Conservation (phyloP, 1,140 invertebrate species). For the Pygmarrhopalites habei region DNA sequence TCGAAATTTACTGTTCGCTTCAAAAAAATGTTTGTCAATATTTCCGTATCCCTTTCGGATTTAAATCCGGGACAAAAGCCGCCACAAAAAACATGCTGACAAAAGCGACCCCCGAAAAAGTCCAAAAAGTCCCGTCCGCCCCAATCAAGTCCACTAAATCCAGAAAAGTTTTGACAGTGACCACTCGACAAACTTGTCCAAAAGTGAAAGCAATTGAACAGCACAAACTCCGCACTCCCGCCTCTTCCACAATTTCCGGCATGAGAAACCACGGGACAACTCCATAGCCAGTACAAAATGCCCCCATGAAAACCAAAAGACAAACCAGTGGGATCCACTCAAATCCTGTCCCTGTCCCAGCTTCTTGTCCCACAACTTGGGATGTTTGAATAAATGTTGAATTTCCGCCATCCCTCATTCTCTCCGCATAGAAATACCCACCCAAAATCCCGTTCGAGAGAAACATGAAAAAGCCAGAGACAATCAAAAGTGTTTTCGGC, state of each 20-base stretch:
- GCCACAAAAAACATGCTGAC: conserved; percentile 60
- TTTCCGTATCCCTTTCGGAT: no score
- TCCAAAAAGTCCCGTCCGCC: conserved; percentile 57
- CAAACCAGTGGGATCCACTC: conserved; percentile 40
- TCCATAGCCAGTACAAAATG: conserved; percentile 39
- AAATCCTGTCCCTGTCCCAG: conserved; percentile 6
- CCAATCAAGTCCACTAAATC: conserved; percentile 51
- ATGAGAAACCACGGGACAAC: conserved; percentile 42
- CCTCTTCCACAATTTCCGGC: conserved; percentile 26
- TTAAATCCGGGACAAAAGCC: conserved; percentile 67
- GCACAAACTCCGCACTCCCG: conserved; percentile 19
- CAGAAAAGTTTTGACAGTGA: conserved; percentile 65
- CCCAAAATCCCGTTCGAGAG: conserved; percentile 34
- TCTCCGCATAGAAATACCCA: conserved; percentile 39
- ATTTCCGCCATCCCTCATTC: neutral
- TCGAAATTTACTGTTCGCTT: no score
- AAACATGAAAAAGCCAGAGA: conserved; percentile 39
- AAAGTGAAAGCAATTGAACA: conserved; percentile 26
- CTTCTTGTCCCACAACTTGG: neutral
- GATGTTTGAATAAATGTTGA: no score
- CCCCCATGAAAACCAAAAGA: conserved; percentile 37
- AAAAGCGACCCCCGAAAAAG: conserved; percentile 60
- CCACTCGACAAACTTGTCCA: conserved; percentile 53
- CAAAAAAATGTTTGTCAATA: no score
- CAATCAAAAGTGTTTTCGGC: conserved; percentile 39